These are phyloP conservation scores for Volucella inflata DNA, from an alignment of 2,888 invertebrate genomes.

Conservation along the genomic window DNA sequence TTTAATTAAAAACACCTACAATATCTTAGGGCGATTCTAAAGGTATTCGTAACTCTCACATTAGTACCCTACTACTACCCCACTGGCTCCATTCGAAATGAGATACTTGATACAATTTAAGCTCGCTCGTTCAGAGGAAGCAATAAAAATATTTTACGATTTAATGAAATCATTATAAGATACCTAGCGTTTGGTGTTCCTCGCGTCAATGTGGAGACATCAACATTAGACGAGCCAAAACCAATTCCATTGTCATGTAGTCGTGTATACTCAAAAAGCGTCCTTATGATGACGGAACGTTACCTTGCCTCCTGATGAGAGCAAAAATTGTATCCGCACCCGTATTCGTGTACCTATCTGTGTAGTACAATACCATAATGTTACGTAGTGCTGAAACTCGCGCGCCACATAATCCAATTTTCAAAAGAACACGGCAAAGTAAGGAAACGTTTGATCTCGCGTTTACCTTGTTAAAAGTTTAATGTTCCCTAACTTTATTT, in stretches of 20 bases:
- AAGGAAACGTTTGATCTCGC: constrained; percentile 67
- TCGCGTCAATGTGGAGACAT: constrained; percentile 4
- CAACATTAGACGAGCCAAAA: background rate
- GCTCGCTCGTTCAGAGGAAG: constrained; percentile 50
- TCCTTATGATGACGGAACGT: constrained; percentile 9
- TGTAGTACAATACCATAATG: too few relatives aligned
- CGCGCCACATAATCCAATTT: constrained; percentile 52
- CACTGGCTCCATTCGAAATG: constrained; percentile 46
- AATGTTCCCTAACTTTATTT: constrained; percentile 73
- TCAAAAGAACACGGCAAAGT: constrained; percentile 31
- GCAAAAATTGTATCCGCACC: background rate
- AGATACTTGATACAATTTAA: constrained; percentile 45
- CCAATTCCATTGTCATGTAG: constrained; percentile 38
- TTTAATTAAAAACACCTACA: constrained; percentile 72
- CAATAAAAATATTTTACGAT: constrained; percentile 74
- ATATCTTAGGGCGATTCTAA: constrained; percentile 54
- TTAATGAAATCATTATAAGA: constrained; percentile 70
- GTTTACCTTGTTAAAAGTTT: constrained; percentile 73
- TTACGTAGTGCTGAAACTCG: background rate
- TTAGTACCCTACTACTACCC: constrained; percentile 15
- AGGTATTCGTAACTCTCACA: constrained; percentile 26
- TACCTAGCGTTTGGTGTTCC: constrained; percentile 8
- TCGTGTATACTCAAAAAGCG: background rate
- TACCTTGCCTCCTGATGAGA: constrained; percentile 7
- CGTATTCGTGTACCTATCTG: background rate